These are phyloP conservation scores for Castor canadensis DNA, from an alignment of 2,113 vertebrate genomes.

Conservation along the genomic window DNA sequence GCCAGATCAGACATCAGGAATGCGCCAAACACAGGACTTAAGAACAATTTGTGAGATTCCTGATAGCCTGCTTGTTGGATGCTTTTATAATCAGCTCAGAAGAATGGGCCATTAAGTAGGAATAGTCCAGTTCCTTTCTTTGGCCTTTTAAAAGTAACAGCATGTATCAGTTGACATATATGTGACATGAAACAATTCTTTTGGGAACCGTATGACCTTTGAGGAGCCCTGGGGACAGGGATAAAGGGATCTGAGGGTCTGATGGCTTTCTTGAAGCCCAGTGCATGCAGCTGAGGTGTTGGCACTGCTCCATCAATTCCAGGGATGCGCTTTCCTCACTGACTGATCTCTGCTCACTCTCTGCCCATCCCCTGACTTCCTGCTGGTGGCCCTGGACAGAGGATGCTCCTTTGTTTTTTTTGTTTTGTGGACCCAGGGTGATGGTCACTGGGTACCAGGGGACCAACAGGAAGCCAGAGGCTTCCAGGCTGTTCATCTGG, in stretches of 20 bases:
- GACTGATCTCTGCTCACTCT: not conserved
- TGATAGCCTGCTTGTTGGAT: not conserved
- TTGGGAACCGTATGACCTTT: not conserved
- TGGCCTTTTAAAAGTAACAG: not conserved
- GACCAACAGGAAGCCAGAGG: conserved; percentile 60
- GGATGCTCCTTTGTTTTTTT: conserved; percentile 34
- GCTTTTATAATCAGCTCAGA: not conserved
- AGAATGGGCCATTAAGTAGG: not conserved
- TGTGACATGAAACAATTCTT: not conserved
- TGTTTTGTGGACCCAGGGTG: conserved; percentile 35
- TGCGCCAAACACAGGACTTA: not conserved
- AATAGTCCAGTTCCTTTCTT: not conserved
- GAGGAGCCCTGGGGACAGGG: not conserved
- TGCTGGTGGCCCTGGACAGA: conserved; percentile 1
- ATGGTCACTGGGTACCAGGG: conserved; percentile 43
- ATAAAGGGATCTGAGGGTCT: not conserved
- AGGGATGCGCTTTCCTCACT: not conserved
- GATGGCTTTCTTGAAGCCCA: not conserved
- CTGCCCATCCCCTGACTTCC: not conserved
- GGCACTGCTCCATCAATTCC: not conserved
- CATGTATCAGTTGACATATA: not conserved
- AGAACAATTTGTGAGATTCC: not conserved
- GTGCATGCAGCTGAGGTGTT: not conserved
- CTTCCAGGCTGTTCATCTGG: conserved; percentile 64
- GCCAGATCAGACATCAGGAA: not conserved